Evolutionary conservation across 2,888 invertebrate genomes (phyloP).

Genomic region (Trachelus troglodyta): DNA sequence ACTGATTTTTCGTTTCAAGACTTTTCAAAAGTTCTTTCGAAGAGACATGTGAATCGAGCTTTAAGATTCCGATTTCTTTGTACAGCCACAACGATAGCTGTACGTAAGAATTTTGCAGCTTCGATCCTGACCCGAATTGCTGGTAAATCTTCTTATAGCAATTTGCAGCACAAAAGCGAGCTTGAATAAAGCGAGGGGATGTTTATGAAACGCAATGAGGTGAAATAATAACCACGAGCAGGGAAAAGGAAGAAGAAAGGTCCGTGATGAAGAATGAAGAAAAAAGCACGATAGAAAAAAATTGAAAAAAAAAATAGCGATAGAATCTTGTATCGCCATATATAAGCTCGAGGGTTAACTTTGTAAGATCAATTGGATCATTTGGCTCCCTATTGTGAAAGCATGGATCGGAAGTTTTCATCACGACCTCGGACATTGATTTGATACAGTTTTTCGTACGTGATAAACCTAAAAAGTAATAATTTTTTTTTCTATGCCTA

Average conservation of each 20-base stretch:
- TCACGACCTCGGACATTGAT: background rate
- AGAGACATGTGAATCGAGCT: background rate
- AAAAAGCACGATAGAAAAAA: background rate
- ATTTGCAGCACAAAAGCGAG: conserved; percentile 52
- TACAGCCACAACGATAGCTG: background rate
- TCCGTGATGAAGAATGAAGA: background rate
- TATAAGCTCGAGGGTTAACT: background rate
- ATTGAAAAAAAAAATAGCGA: background rate
- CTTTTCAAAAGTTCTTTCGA: background rate
- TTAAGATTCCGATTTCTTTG: background rate
- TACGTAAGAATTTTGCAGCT: background rate
- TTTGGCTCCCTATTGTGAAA: background rate
- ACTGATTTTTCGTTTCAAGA: background rate
- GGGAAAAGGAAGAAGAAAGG: conserved; percentile 10
- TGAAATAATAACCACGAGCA: conserved; percentile 11
- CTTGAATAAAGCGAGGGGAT: conserved; percentile 40
- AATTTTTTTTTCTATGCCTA: background rate
- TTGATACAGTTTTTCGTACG: background rate
- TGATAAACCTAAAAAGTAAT: background rate
- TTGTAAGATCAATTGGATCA: background rate
- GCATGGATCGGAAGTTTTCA: background rate
- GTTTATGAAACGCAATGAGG: conserved; percentile 44
- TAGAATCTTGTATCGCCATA: background rate
- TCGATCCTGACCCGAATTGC: background rate
- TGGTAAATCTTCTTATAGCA: conserved; percentile 52